Percentiles rank a stretch among this genome's conserved stretches.
Evolutionary conservation across 1,140 invertebrate genomes (phyloP).

Genomic region (Bombus ignitus): DNA sequence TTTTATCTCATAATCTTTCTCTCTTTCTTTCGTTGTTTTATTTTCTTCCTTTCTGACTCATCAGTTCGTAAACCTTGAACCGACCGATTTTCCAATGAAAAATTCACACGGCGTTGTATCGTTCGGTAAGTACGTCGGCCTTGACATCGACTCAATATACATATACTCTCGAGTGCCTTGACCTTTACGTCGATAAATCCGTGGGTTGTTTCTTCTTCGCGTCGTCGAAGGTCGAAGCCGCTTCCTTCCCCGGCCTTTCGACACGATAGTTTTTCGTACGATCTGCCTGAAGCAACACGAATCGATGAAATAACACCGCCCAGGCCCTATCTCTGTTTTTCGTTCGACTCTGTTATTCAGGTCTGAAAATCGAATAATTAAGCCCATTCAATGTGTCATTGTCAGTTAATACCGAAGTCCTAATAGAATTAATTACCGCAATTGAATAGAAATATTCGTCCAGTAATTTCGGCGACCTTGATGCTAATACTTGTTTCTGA

Average conservation of each 20-base stretch:
- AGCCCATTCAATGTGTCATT: conserved; percentile 21
- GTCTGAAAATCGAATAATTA: conserved; percentile 20
- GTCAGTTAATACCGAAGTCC: not conserved
- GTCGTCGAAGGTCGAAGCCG: conserved; percentile 40
- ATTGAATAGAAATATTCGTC: conserved; percentile 5
- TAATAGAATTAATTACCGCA: conserved; percentile 10
- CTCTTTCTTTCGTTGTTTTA: not conserved
- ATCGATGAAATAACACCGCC: not conserved
- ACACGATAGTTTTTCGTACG: conserved; percentile 38
- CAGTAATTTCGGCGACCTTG: conserved; percentile 44
- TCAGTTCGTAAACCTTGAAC: not conserved
- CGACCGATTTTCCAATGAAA: conserved; percentile 22
- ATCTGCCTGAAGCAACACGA: not conserved
- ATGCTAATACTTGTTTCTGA: not conserved
- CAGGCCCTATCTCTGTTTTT: not conserved
- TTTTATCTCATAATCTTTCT: not conserved
- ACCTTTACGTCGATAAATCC: conserved; percentile 59
- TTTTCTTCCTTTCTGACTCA: not conserved
- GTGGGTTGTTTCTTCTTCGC: conserved; percentile 58
- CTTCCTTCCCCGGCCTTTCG: conserved; percentile 30
- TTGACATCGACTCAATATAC: conserved; percentile 60
- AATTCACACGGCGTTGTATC: not conserved
- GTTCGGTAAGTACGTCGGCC: conserved; percentile 18
- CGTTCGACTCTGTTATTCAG: not conserved
- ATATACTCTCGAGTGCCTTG: conserved; percentile 56